These are phyloP conservation scores for Campoletis sonorensis DNA, from an alignment of 1,140 invertebrate species.

Conservation along the genomic window DNA sequence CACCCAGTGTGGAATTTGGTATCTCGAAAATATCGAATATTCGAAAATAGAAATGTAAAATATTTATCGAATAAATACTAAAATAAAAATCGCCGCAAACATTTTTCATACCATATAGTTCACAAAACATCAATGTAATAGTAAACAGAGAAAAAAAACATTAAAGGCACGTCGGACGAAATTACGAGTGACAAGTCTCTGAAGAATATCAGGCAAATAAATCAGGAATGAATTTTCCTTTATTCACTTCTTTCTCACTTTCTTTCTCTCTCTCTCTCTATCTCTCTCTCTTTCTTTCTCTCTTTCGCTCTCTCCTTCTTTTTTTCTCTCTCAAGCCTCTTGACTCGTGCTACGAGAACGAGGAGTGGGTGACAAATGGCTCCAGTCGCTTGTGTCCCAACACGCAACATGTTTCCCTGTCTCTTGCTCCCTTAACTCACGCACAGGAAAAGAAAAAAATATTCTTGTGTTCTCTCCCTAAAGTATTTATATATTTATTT, in stretches of 20 bases:
- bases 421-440: neutral
- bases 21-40: too few species aligned
- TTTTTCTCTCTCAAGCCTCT: too few species aligned
- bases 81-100: too few species aligned
- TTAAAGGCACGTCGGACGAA: neutral
- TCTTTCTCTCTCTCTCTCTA: neutral
- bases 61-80: too few species aligned
- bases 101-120: too few species aligned
- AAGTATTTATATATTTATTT: too few species aligned
- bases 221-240: constrained; percentile 9
- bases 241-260: neutral
- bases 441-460: neutral
- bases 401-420: constrained; percentile 11
- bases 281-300: too few species aligned
- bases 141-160: too few species aligned
- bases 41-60: too few species aligned
- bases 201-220: neutral
- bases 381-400: constrained; percentile 2
- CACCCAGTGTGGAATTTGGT: too few species aligned
- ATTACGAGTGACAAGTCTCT: constrained; percentile 1
- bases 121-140: too few species aligned
- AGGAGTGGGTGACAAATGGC: constrained; percentile 9
- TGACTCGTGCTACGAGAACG: neutral
- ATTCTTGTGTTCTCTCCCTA: too few species aligned
- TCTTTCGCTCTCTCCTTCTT: neutral